These are phyloP conservation scores for Himalopsyche japonica DNA, from an alignment of 2,888 invertebrate species.

Conservation along the genomic window DNA sequence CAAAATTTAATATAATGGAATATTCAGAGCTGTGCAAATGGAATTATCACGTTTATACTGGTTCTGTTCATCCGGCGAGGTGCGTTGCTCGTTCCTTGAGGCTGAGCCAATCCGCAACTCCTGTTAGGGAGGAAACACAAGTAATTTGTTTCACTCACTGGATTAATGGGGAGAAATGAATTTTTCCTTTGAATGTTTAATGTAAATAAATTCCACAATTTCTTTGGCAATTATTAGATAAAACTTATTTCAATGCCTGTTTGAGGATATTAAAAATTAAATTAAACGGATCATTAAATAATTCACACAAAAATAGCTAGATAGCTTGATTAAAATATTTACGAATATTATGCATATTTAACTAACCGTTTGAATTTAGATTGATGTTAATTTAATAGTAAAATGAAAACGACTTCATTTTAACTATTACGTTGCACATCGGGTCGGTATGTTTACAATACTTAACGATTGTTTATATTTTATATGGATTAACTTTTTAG, in stretches of 20 bases:
- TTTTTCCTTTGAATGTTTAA: constrained; percentile 5
- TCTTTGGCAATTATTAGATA: not conserved
- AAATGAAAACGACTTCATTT: too few species aligned
- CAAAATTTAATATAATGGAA: constrained; percentile 57
- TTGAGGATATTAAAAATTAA: not conserved
- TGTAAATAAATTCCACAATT: not conserved
- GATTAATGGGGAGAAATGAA: constrained; percentile 33
- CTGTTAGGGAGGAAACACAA: constrained; percentile 6
- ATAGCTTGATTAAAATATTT: too few species aligned
- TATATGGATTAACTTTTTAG: too few species aligned
- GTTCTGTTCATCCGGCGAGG: not conserved
- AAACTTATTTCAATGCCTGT: not conserved
- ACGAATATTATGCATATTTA: too few species aligned
- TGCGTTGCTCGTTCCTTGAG: not conserved
- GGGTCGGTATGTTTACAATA: too few species aligned
- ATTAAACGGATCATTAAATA: not conserved
- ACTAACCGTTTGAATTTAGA: too few species aligned
- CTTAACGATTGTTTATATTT: too few species aligned
- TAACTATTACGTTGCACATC: too few species aligned
- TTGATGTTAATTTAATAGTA: too few species aligned
- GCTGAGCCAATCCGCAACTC: not conserved
- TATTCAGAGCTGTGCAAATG: constrained; percentile 50
- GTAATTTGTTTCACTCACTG: constrained; percentile 28
- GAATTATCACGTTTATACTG: constrained; percentile 46
- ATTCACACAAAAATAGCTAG: too few species aligned